Conservation (phyloP, 2,888 invertebrate species). For the Teleiodes luculella region DNA sequence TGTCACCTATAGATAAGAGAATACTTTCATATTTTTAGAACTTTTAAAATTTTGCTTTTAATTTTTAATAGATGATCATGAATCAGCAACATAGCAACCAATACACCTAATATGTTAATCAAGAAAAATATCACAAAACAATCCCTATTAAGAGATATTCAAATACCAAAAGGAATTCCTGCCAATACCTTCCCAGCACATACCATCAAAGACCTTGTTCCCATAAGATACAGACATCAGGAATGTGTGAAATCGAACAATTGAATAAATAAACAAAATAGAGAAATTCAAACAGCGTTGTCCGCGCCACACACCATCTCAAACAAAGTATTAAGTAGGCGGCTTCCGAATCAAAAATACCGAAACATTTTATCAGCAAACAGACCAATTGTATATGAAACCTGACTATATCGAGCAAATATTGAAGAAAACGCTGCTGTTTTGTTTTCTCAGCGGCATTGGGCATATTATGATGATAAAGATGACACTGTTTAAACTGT, state of each 20-base stretch:
- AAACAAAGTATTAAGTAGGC: conserved; percentile 39
- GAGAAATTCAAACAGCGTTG: conserved; percentile 38
- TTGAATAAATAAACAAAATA: conserved; percentile 51
- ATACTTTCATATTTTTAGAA: no score
- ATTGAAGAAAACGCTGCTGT: conserved; percentile 35
- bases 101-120: no score
- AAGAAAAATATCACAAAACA: no score
- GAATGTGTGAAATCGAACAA: conserved; percentile 32
- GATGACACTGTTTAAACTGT: conserved; percentile 36
- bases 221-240: conserved; percentile 2
- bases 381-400: conserved; percentile 31
- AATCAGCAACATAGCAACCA: no score
- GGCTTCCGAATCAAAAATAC: conserved; percentile 48
- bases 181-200: not conserved
- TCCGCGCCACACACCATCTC: not conserved
- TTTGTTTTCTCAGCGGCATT: conserved; percentile 54
- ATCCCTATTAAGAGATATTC: no score
- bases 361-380: conserved; percentile 59
- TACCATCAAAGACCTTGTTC: not conserved
- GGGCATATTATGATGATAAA: conserved; percentile 52
- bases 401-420: conserved; percentile 25
- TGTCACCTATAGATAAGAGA: no score
- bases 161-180: not conserved
- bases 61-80: no score
- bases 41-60: no score